Evolutionary conservation across 2,888 invertebrate species (phyloP).

Genomic region (Tinea pellionella): DNA sequence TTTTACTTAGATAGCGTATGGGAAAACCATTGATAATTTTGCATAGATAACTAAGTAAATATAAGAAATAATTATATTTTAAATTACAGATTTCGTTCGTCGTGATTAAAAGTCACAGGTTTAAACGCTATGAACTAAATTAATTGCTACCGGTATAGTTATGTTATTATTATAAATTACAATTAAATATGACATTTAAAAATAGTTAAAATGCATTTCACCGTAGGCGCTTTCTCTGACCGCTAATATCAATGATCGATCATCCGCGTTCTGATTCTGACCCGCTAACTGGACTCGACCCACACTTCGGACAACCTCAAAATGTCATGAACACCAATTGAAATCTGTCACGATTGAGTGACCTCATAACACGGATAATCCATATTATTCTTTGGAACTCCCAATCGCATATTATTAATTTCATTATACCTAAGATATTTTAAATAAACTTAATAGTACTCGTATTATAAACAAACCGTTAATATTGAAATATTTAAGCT

Average conservation of each 20-base stretch:
- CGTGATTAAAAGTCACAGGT: no score
- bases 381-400: background rate
- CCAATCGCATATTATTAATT: background rate
- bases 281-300: slow-evolving; percentile 7
- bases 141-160: background rate
- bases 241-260: slow-evolving; percentile 2
- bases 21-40: background rate
- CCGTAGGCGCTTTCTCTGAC: background rate
- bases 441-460: no score
- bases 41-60: no score
- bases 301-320: slow-evolving; percentile 6
- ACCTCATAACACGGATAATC: slow-evolving; percentile 5
- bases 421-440: no score
- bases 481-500: no score
- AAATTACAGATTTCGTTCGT: no score
- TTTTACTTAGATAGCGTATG: background rate
- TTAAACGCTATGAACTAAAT: no score
- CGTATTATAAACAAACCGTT: no score
- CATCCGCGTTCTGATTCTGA: background rate
- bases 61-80: no score
- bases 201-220: background rate
- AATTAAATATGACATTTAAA: background rate
- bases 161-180: background rate
- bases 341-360: slow-evolving; percentile 1
- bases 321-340: slow-evolving; percentile 10